Percentiles rank a stretch among this genome's conserved stretches.
phyloP scores from a whole-genome alignment of 2,888 invertebrate genomes.

The Drosophila suboccidentalis region DNA sequence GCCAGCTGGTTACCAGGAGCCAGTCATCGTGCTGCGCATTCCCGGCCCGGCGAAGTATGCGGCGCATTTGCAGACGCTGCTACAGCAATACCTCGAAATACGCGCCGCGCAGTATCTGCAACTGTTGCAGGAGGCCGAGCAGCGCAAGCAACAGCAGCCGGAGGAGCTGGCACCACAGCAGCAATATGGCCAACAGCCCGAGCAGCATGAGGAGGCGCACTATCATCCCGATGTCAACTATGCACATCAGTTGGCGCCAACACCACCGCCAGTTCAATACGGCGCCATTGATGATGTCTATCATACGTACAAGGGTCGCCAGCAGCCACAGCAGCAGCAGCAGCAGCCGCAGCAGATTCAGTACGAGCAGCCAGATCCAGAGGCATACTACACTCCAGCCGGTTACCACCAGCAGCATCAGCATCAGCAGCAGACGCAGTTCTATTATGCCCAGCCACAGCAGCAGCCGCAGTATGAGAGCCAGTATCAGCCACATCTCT shows the following conservation, averaged over 20 bases:
- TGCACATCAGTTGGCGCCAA: constrained; percentile 64
- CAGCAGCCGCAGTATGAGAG: constrained; percentile 49
- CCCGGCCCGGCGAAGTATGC: constrained; percentile 85
- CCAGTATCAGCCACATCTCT: constrained; percentile 79
- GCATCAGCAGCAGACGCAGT: constrained; percentile 70
- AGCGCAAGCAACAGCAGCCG: constrained; percentile 64
- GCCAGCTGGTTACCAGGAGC: constrained; percentile 77
- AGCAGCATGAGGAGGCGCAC: constrained; percentile 50
- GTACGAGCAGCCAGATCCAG: constrained; percentile 55
- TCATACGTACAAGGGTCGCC: constrained; percentile 80
- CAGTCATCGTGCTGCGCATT: constrained; percentile 84
- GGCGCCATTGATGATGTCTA: constrained; percentile 83
- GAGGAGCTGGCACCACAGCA: no score
- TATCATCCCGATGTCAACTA: constrained; percentile 72
- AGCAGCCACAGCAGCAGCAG: constrained; percentile 36
- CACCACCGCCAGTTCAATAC: constrained; percentile 71
- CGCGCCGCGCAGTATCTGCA: constrained; percentile 85
- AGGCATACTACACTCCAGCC: constrained; percentile 58
- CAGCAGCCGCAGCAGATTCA: constrained; percentile 58
- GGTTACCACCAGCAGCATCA: constrained; percentile 56
- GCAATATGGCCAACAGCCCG: constrained; percentile 39
- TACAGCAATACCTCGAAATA: constrained; percentile 85
- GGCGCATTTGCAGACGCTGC: constrained; percentile 83
- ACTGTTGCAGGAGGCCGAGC: constrained; percentile 83
- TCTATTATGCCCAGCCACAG: constrained; percentile 73